Percentiles rank a stretch among this genome's conserved stretches.
Conservation (phyloP, 1,140 invertebrate genomes). For the Caenorhabditis inopinata region DNA sequence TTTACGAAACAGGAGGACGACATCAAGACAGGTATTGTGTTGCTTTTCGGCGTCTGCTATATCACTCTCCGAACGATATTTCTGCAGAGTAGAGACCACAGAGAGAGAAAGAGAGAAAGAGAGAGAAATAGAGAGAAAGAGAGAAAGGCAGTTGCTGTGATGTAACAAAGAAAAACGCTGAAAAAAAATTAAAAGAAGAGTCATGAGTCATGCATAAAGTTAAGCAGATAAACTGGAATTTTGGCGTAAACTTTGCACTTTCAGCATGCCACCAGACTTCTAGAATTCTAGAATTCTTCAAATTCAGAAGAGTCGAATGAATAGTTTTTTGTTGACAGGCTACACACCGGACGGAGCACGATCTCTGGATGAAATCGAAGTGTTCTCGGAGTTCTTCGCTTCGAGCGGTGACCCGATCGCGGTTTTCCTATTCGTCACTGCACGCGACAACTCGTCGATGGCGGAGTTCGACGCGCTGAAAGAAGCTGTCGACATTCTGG, state of each 20-base stretch:
- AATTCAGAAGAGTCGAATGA: too few relatives aligned
- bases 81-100: background rate
- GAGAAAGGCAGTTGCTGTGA: too few relatives aligned
- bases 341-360: constrained; percentile 43
- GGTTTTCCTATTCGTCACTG: constrained; percentile 42
- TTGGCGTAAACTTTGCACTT: too few relatives aligned
- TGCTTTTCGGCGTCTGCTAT: background rate
- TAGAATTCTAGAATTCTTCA: too few relatives aligned
- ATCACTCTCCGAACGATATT: background rate
- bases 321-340: constrained; percentile 25
- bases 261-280: too few relatives aligned
- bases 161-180: too few relatives aligned
- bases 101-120: background rate
- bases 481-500: constrained; percentile 28
- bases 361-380: constrained; percentile 37
- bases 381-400: constrained; percentile 42
- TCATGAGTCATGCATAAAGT: too few relatives aligned
- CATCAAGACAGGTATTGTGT: constrained; percentile 47
- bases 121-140: too few relatives aligned
- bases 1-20: constrained; percentile 47
- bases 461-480: constrained; percentile 12
- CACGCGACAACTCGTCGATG: constrained; percentile 35
- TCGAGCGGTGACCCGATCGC: constrained; percentile 42
- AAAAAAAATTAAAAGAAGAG: too few relatives aligned
- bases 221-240: background rate